Base-by-base conservation (phyloP, 2,797 vertebrate genomes). In the Sebastolobus altivelis region DNA sequence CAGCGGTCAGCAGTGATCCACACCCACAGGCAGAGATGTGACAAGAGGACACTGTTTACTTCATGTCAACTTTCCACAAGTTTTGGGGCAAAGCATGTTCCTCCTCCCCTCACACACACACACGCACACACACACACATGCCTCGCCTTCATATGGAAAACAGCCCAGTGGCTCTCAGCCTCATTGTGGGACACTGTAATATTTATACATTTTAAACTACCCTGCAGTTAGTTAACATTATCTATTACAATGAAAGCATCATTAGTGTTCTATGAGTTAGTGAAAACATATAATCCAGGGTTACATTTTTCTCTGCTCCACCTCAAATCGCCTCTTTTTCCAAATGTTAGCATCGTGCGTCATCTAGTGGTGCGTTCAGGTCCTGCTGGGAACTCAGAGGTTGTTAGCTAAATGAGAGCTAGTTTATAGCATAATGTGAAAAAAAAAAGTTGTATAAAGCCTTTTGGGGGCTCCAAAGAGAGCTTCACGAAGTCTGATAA, bases 21-120 rank as follows among this genome's bases (percentile, higher is more conserved):
- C 86, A 40, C 79, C 65, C 78, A 75, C 83, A 35, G 7, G 35
- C 65, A 9, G 52, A 22, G 67, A 79, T 85, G 75, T 72, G 81
- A 81, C 81, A 67, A 66, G 66, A 18, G 58, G 12, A 77, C 31
- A 54, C 29, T 72, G 83, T 82, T 87, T 65, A 86, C 81, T 90
- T 87, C 83, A 77, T 68, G 72, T 65, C 81, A 85, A 92, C 90
- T 93, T 92, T 85, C 83, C 84, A 80, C n/a, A 91, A 91, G 81
- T 92, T 93, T 67, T 75, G 10, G 79, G 71, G 27, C 6, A 65
- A 77, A 84, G 81, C 82, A 81, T 65, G 73, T 84, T 66, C 65
- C 83, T 87, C 89, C 89, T 72, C 87, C 92, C 75, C 69, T 72
- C 67, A 25, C 10, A 0, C 33, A 1, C n/a, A 18, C 25, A 25